Evolutionary conservation across 2,888 invertebrate genomes (phyloP), one percentile per base, ranked within the genome.

Genomic region (Bellardia bayeri): DNA sequence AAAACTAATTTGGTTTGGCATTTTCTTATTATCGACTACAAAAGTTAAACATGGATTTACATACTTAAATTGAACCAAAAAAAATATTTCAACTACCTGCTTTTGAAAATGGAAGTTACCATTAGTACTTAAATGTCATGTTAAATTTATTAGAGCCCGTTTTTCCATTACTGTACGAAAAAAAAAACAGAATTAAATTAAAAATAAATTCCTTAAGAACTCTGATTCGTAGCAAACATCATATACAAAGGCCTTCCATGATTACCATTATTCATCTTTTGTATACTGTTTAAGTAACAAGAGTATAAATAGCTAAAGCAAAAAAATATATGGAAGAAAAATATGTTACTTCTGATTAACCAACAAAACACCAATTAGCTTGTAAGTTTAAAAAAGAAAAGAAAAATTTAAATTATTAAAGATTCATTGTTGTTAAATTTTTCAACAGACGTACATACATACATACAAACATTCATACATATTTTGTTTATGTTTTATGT

Each of bases 311-410:
- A 42, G 40, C 37, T 54, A 14, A 66, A 64, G 64, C 30, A 80
- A 68, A 79, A 79, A 51, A 54, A 7, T 45, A 54, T 37, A 40
- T 51, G 33, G 13, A 69, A 71, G 2, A 30, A 7, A 75, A 42
- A 69, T 51, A 37, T 63, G 33, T 74, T 82, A 78, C 58, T 76
- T 81, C 68, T 72, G 49, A 82, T 74, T 82, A 87, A 74, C 66
- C 81, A 88, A 84, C 84, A 78, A 86, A 89, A 89, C 89, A 89
- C 89, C 89, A 89, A 89, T 86, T 89, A 89, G 89, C 75, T 74
- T 75, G 78, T 88, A 89, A 89, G 88, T 85, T 30, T 16, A 86
- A 79, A 75, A 79, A 61, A 75, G 66, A 66, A 66, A 61, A 80
- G 66, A 14, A 16, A 68, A 33, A 75, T 71, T 51, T 64, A 42